These are phyloP conservation scores for Archips xylosteana DNA, from an alignment of 2,888 invertebrate genomes.

Conservation along the genomic window DNA sequence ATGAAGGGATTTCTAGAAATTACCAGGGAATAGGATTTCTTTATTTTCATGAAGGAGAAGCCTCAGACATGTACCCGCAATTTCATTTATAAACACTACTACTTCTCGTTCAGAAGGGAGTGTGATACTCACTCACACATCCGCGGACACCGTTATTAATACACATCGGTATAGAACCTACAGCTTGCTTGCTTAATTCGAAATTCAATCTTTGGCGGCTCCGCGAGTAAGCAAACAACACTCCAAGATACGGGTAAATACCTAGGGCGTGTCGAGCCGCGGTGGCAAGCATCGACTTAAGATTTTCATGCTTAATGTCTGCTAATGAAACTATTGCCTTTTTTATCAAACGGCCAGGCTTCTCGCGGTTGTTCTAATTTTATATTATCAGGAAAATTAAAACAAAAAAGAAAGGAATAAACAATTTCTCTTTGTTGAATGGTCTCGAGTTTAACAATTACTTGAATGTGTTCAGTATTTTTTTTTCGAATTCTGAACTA, in stretches of 20 bases:
- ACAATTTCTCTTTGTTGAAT: too few species aligned
- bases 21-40: too few species aligned
- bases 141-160: constrained; percentile 46
- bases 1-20: too few species aligned
- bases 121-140: constrained; percentile 41
- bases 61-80: not conserved
- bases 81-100: not conserved
- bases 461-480: too few species aligned
- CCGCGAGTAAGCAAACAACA: constrained; percentile 49
- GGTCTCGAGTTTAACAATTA: too few species aligned
- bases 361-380: too few species aligned
- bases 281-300: constrained; percentile 16
- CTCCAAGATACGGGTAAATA: constrained; percentile 34
- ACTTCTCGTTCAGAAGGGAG: not conserved
- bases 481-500: too few species aligned
- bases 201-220: constrained; percentile 56
- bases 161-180: constrained; percentile 50
- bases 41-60: too few species aligned
- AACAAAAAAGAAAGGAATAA: too few species aligned
- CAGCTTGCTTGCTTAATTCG: constrained; percentile 51
- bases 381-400: too few species aligned
- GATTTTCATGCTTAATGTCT: not conserved
- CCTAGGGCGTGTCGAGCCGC: constrained; percentile 27
- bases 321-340: not conserved
- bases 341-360: not conserved